These are phyloP conservation scores for Tympanoctomys barrerae DNA, from an alignment of 2,797 vertebrate genomes.

Conservation along the genomic window DNA sequence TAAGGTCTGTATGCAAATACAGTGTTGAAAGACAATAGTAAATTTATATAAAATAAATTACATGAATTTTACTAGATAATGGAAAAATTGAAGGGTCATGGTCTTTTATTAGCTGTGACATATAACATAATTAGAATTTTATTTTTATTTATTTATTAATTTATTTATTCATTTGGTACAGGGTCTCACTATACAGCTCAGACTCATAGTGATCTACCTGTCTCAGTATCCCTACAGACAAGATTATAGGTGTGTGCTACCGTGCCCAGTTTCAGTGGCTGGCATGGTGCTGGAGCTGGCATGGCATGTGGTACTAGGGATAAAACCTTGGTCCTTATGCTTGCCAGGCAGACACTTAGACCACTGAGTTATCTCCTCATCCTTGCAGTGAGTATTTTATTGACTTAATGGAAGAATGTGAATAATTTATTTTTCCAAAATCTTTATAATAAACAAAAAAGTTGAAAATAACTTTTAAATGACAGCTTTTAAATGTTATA, in stretches of 20 bases:
- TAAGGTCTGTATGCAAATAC: constrained; percentile 79
- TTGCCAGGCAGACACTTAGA: no score
- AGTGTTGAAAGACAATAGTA: constrained; percentile 77
- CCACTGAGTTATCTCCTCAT: no score
- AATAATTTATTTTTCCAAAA: not conserved
- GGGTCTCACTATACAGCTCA: no score
- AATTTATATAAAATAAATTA: constrained; percentile 68
- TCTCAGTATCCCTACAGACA: no score
- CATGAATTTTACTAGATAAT: constrained; percentile 61
- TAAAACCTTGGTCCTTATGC: no score
- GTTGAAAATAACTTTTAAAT: not conserved
- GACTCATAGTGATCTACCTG: no score
- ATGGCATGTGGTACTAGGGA: no score
- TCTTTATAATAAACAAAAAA: not conserved
- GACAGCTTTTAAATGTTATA: not conserved
- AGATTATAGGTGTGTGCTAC: no score
- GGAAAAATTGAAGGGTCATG: constrained; percentile 64
- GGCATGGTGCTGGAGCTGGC: no score
- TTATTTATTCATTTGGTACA: no score
- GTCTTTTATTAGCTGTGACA: constrained; percentile 42
- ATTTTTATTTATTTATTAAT: no score
- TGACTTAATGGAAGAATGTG: constrained; percentile 23
- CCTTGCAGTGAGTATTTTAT: not conserved
- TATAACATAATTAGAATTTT: not conserved
- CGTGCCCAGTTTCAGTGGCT: no score